Evolutionary conservation across 1,140 invertebrate genomes (phyloP), one percentile per base, ranked within the genome.

Genomic region (Megalonaias nervosa): DNA sequence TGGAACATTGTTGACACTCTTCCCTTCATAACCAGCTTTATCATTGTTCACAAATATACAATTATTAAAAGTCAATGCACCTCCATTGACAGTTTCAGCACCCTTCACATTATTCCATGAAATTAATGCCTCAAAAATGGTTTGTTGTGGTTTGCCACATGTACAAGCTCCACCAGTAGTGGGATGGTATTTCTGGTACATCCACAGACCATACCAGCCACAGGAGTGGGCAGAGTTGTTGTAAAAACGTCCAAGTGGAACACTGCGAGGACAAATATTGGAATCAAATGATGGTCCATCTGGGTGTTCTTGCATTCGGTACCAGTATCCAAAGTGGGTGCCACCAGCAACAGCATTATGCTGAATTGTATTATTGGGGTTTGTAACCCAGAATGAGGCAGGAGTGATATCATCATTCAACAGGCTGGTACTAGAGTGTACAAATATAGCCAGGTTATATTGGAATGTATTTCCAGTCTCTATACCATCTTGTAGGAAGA

Each of bases 371-470:
- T 90, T 90, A 70, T 87, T 86, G 13, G 89, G 88, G 80, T 89
- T 86, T 65, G 80, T 88, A 26, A 85, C 81, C 88, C 87, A 89
- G 81, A 86, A 89, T 13, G 81, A 80, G 14, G 88, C 87, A 19
- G 89, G 89, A 17, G 89, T 90, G 23, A 90, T 76, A 75, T 90
- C 89, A 76, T 90, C 89, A 72, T 90, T 90, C 5, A 87, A 77
- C 23, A 90, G 78, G 71, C 81, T 84, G 13, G 89, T 83, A 73
- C 87, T 88, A 23, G 82, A 75, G 58, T 55, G 80, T 2, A 90
- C 89, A 82, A 87, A 89, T 1, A 90, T 78, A 6, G 76, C 88
- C 55, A 90, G 76, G 80, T 90, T 90, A 78, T 89, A 89, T 76
- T 85, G 82, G 67, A 89, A 84, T 6, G 80, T 84, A 75, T 89